Conservation (phyloP, 2,113 vertebrate genomes). For the Onychorhynchus coronatus region DNA sequence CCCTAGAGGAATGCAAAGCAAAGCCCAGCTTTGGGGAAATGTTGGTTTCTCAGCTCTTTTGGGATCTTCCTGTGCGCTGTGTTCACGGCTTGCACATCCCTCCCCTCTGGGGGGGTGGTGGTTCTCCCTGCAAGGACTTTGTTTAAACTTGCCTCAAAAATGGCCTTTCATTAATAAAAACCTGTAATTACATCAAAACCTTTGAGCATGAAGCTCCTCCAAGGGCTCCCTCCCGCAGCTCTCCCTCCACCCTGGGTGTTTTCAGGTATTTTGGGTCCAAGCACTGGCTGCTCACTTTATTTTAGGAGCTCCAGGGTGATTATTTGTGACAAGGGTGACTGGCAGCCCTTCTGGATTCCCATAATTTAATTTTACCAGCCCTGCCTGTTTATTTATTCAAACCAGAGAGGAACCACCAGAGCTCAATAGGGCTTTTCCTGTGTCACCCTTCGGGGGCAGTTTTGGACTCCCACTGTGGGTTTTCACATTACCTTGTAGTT, state of each 20-base stretch:
- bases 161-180: neutral
- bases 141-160: neutral
- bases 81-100: neutral
- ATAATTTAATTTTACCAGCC: neutral
- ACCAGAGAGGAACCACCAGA: neutral
- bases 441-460: neutral
- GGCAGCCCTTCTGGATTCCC: neutral
- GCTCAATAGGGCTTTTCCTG: neutral
- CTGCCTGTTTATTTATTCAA: neutral
- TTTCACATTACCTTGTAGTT: neutral
- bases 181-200: neutral
- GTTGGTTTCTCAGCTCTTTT: neutral
- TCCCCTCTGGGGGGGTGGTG: neutral
- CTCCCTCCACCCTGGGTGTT: neutral
- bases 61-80: neutral
- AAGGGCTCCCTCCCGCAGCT: neutral
- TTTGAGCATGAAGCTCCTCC: neutral
- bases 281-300: neutral
- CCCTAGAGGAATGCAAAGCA: neutral
- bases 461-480: neutral
- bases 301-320: neutral
- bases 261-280: neutral
- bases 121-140: neutral
- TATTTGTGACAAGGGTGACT: neutral
- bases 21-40: neutral